A percentile compares a stretch with the other conserved stretches of the same genome.
phyloP scores from a whole-genome alignment of 2,797 vertebrate species.

The Sphenopsis melanotis region DNA sequence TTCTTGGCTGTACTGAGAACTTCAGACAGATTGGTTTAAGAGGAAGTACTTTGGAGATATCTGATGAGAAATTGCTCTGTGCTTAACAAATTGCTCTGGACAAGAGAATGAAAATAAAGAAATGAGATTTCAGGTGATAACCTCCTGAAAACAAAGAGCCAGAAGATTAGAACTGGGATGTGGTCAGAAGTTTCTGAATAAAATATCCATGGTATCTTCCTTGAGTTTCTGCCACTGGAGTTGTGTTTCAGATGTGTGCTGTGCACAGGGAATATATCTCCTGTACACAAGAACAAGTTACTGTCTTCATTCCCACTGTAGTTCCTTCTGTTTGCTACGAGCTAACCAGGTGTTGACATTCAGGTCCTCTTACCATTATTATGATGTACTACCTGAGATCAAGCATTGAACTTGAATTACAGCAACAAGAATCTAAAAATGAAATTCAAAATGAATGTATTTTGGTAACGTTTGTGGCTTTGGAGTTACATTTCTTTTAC shows the following conservation, averaged over 20 bases:
- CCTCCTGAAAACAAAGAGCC: neutral
- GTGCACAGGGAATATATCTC: accelerated
- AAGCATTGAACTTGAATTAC: neutral
- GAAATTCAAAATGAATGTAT: accelerated
- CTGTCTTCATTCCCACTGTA: neutral
- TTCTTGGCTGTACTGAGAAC: neutral
- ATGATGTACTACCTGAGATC: neutral
- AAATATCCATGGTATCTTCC: neutral
- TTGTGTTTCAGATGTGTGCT: neutral
- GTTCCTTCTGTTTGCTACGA: neutral
- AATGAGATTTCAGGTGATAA: neutral
- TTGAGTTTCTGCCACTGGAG: neutral
- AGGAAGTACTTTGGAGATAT: neutral
- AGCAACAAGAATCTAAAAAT: neutral
- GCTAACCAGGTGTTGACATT: neutral
- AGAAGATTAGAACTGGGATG: neutral
- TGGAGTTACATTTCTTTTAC: neutral
- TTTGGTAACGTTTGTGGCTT: neutral
- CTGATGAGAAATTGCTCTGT: neutral
- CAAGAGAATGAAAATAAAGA: neutral
- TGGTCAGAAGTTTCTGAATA: neutral
- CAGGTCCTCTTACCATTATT: neutral
- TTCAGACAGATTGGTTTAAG: neutral
- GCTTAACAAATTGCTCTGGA: neutral
- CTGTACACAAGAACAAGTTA: accelerated